Base-by-base conservation (phyloP, 2,888 invertebrate genomes). In the Toxonevra muliebris region DNA sequence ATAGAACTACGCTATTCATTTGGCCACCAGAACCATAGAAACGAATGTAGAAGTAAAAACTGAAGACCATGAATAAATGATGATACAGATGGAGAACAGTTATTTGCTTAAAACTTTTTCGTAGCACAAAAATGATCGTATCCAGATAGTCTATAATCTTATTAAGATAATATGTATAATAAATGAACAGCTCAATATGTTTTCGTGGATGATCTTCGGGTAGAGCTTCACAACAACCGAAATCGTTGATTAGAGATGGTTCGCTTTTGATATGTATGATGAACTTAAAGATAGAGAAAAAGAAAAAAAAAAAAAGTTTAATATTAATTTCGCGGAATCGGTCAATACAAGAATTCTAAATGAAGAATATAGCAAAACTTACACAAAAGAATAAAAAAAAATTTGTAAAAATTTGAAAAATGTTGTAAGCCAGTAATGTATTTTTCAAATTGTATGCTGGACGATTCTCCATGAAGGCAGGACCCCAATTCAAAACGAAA, bases 21-120 rank as follows among this genome's bases (percentile, higher is more conserved):
- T 66, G 61, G 17, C 66, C 66, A 10, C 55, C 55, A 17, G 40
- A 13, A 10, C 66, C 66, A 48, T 58, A 43, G 43, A 52, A 50
- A 7, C 30, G 43, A 1, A n/a, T 40, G 19, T 55, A 41, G 13
- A 41, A 41, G 12, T 61, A 55, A 12, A 15, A 13, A n/a, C 55
- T 45, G 1, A 17, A 13, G 30, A 42, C 20, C 61, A 66, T 55
- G 45, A 66, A 10, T 0, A 66, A 15, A 58, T 66, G 66, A 45
- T 66, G 66, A 43, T 66, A 66, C 30, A 61, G 40, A 15, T 66
- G 66, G 15, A 66, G 61, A 17, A 66, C 61, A 12, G 66, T 52
- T 1, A 66, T 48, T 15, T 66, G 66, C n/a, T 66, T 66, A 40
- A 61, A 61, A 30, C 61, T 66, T 40, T 66, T 66, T n/a, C 66